Evolutionary conservation across 2,113 vertebrate species (phyloP).

Genomic region (Phyllopteryx taeniolatus): DNA sequence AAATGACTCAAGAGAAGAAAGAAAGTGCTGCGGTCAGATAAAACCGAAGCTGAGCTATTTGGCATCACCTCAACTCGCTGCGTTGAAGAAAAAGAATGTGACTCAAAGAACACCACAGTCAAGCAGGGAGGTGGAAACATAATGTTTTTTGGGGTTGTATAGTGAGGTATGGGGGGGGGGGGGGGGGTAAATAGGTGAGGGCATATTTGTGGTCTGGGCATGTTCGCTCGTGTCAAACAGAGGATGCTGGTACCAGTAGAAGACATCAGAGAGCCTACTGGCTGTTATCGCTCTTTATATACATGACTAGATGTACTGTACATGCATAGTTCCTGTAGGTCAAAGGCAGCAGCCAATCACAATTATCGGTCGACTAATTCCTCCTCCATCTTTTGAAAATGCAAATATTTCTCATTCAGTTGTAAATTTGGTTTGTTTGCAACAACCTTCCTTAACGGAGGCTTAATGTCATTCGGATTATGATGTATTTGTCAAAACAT

Average conservation of each 20-base stretch:
- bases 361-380: constrained; percentile 2
- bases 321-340: constrained; percentile 32
- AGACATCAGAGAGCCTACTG: constrained; percentile 50
- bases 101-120: too few species aligned
- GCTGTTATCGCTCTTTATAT: constrained; percentile 59
- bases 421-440: background rate
- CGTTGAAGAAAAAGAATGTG: too few species aligned
- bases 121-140: too few species aligned
- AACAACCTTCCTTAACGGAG: too few species aligned
- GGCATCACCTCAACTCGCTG: too few species aligned
- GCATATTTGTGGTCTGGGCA: constrained; percentile 63
- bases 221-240: constrained; percentile 51
- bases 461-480: too few species aligned
- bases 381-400: background rate
- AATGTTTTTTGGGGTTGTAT: background rate
- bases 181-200: constrained; percentile 28
- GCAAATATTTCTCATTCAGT: background rate
- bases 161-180: constrained; percentile 12
- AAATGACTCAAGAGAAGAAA: too few species aligned
- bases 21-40: too few species aligned
- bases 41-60: too few species aligned
- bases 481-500: too few species aligned
- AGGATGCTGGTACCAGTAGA: constrained; percentile 66
- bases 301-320: background rate
- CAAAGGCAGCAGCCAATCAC: constrained; percentile 44